phyloP scores from a whole-genome alignment of 2,888 invertebrate species.

The Ceramica pisi region DNA sequence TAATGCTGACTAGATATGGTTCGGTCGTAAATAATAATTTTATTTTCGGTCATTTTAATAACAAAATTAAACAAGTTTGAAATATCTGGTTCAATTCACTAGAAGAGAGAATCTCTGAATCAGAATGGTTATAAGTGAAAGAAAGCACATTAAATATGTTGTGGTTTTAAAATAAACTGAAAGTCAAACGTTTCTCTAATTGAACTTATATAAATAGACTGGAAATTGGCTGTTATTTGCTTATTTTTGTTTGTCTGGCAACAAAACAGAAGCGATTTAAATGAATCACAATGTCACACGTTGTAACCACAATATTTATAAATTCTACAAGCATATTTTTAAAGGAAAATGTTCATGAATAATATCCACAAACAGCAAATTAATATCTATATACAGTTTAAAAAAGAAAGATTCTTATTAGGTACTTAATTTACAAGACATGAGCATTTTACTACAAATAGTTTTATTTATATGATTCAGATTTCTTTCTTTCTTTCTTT shows the following conservation, averaged over 20 bases:
- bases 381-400: not conserved
- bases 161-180: constrained; percentile 16
- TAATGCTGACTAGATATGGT: constrained; percentile 12
- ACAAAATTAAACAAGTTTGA: constrained; percentile 1
- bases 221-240: not conserved
- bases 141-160: constrained; percentile 8
- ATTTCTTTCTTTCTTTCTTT: too few species aligned
- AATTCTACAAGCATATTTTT: not conserved
- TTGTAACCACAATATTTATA: constrained; percentile 2
- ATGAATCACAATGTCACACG: not conserved
- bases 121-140: not conserved
- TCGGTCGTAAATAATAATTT: constrained; percentile 15
- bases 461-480: constrained; percentile 21
- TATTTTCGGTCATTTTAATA: constrained; percentile 7
- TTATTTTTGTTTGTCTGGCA: constrained; percentile 40
- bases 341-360: not conserved
- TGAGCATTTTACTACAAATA: not conserved
- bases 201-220: constrained; percentile 18
- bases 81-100: not conserved
- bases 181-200: constrained; percentile 15
- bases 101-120: not conserved
- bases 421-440: not conserved
- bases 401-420: not conserved
- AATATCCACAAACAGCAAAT: not conserved
- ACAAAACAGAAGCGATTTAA: constrained; percentile 23